Percentiles rank a stretch among this genome's conserved stretches.
These are phyloP conservation scores for Eupithecia dodoneata DNA, from an alignment of 2,888 invertebrate species.

Conservation along the genomic window DNA sequence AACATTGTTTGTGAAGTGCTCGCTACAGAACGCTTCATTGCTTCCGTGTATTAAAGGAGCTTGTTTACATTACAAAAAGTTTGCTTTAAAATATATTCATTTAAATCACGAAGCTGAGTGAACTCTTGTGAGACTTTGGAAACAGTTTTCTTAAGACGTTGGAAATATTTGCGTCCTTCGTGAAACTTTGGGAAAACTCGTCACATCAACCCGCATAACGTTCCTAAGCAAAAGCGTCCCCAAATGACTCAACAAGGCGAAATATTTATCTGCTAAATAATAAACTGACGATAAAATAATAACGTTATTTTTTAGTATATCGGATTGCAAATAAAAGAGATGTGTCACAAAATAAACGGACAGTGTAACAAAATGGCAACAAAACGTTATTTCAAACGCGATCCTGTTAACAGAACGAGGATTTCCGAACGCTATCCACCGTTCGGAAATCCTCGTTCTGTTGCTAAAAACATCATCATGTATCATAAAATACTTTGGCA, in stretches of 20 bases:
- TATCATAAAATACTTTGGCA: constrained; percentile 14
- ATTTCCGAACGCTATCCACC: too few relatives aligned
- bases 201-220: too few relatives aligned
- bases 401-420: constrained; percentile 30
- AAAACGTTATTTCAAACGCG: constrained; percentile 15
- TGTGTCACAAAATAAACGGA: constrained; percentile 4
- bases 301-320: neutral
- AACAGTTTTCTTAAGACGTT: neutral
- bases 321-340: neutral
- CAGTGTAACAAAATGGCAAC: constrained; percentile 10
- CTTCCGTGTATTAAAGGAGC: neutral
- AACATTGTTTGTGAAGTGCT: constrained; percentile 26
- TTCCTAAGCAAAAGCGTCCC: too few relatives aligned
- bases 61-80: neutral
- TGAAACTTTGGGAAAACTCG: neutral
- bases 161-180: neutral
- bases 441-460: constrained; percentile 25
- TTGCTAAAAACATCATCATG: constrained; percentile 28
- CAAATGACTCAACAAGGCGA: neutral
- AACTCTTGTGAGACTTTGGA: neutral
- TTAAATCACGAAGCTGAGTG: neutral
- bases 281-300: neutral
- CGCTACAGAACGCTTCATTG: neutral
- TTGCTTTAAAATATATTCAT: neutral
- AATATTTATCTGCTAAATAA: neutral